Evolutionary conservation across 2,797 vertebrate species (phyloP), one percentile per base, ranked within the genome.

Genomic region (Lindbergichthys nudifrons): DNA sequence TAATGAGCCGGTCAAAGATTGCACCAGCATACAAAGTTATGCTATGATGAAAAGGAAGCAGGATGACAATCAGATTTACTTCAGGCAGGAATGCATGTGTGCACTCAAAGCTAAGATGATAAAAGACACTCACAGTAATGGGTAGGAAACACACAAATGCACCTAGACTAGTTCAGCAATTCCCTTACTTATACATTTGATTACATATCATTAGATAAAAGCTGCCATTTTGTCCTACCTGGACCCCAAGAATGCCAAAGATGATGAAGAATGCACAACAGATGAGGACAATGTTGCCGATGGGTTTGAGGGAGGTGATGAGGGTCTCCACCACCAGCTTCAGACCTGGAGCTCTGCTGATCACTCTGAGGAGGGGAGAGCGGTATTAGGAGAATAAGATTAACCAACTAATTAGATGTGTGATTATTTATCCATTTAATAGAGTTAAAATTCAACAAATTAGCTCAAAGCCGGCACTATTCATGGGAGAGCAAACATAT

Each of bases 201-300:
- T 52, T 64, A 26, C 26, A 26, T 26, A 26, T 26, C 5, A 26
- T 26, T 5, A 26, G 26, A 26, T 26, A 5, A 64, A n/a, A 59
- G 32, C 0, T 4, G 19, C 30, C 12, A 13, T 2, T n/a, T 42
- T 16, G 67, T 16, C 80, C 46, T 92, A 99, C 98, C 97, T 99
- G 98, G 1, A 99, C 98, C 5, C 98, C 98, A 36, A 99, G 94
- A 87, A 99, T 99, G 70, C 98, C 98, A 13, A 99, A 99, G 90
- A 99, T 99, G 81, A 99, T 98, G 89, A 99, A 99, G 93, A 99
- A 99, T 70, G 98, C 98, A 3, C 98, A 99, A 89, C 98, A 99
- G 91, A 99, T 99, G 79, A 99, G 96, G 18, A 99, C 98, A 0
- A 99, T 99, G 87, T 99, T 99, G 80, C 98, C 98, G 0, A 99